Evolutionary conservation across 37 sponge, comb jelly and placozoan species (phyloP), one percentile per base, ranked within the genome.

Genomic region (Spongia lamella): DNA sequence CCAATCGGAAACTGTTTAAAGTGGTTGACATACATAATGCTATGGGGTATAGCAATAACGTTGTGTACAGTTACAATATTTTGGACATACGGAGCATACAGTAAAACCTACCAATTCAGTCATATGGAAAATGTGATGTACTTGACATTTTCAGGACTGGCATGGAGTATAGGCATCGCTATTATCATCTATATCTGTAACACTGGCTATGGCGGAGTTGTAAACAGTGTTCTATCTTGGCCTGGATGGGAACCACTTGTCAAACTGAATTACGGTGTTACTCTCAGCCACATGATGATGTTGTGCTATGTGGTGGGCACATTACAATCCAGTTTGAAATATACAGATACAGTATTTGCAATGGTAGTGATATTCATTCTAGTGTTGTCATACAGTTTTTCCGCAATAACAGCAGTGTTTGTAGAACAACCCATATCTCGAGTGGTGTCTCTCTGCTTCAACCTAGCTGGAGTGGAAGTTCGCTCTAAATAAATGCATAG

Each of bases 401-500:
- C 85, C 21, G 78, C 70, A 2, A 0, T 84, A 19, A 0, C 78
- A n/a, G 34, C 79, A 16, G 22, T 77, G 2, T 11, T 58, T 43
- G 78, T 84, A 20, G 77, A 84, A 56, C 71, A 72, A 25, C 85
- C 85, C 20, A n/a, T 84, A n/a, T n/a, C n/a, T n/a, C n/a, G n/a
- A n/a, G n/a, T n/a, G n/a, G n/a, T n/a, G n/a, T n/a, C n/a, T n/a
- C n/a, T n/a, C n/a, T n/a, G n/a, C n/a, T n/a, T n/a, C n/a, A n/a
- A n/a, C n/a, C n/a, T n/a, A n/a, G n/a, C n/a, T n/a, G n/a, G n/a
- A n/a, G n/a, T n/a, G n/a, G n/a, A n/a, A n/a, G n/a, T n/a, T n/a
- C n/a, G n/a, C n/a, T n/a, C n/a, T n/a, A n/a, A n/a, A n/a, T n/a
- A n/a, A n/a, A n/a, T n/a, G n/a, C n/a, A n/a, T n/a, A n/a, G n/a